Base-by-base conservation (phyloP, 2,888 invertebrate species). In the Aricia artaxerxes region DNA sequence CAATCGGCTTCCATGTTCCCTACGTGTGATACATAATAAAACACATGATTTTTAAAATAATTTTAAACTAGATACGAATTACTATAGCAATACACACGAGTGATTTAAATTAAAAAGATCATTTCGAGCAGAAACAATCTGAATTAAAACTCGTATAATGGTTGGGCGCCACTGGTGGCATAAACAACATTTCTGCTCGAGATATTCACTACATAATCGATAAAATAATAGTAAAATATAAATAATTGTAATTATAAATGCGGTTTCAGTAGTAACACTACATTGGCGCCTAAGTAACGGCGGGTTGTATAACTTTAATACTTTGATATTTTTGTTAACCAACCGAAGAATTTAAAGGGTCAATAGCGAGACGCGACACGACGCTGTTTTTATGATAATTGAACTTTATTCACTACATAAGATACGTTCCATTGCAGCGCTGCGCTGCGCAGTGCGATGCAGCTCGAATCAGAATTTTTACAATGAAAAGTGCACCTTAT, bases 121-220 rank as follows among this genome's bases (percentile, higher is more conserved):
- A 69, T 35, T 35, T 69, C 35, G 38, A 38, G 38, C 69, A 69
- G 69, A 69, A 69, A 69, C 11, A 69, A 69, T 13, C 35, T 5
- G 61, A 57, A 57, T 3, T 11, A 11, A 9, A 64, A 64, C 31
- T 31, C 11, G 4, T 31, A 49, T 49, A 64, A 64, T 11, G 31
- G 9, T 31, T 31, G 31, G 11, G 24, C 9, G 9, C 64, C 24
- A 64, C 11, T 64, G 3, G 64, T 31, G 61, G 81, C 79, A 81
- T 57, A 89, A 89, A 89, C 85, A 93, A 92, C 35, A 35, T 35
- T 64, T 69, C 69, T 38, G 13, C 13, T 69, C 69, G 38, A 69
- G 92, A 89, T 88, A 92, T 90, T 92, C 90, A 90, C 92, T 92
- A 92, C 89, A 89, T 88, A 87, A 88, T 91, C 88, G 92, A 93